Base-by-base conservation (phyloP, 2,113 vertebrate genomes). In the Rattus norvegicus region DNA sequence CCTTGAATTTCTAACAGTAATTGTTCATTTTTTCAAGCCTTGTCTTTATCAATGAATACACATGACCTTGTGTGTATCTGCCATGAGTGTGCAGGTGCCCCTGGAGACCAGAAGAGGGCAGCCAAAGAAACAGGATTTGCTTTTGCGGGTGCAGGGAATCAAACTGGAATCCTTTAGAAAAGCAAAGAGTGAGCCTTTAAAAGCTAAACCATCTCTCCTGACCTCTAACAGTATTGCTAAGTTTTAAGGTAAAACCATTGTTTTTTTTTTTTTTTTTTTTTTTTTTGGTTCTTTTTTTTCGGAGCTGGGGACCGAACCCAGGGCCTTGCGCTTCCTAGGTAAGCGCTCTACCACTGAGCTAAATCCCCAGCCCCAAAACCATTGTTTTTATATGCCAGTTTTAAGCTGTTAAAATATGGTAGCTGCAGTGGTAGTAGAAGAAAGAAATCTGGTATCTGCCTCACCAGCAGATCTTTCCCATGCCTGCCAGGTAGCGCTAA, bases 391-490 rank as follows among this genome's bases (percentile, higher is more conserved):
- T 86, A 24, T 91, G 24, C 72, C 81, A 33, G 49, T 11, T 81
- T 24, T 10, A 91, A 92, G 39, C 12, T 92, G 43, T 43, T 91
- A 89, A 95, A 93, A 30, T 63, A 73, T 63, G 39, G 52, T 63
- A 83, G 33, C 19, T 90, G 81, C 79, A 84, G 89, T 86, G 26
- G 77, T 75, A 17, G 59, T 91, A 30, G 83, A 39, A 2, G 86
- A 81, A 96, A 87, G 69, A 95, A 97, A 77, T 33, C 70, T 94
- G 52, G 16, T 67, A 12, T 93, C 33, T 95, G 49, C 70, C 77
- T 94, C 43, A 85, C 11, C 70, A 72, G 63, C 61, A 54, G 69
- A 47, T 28, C 75, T 95, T 93, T 91, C 8, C 13, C 79, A 76
- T 67, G 59, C 36, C 67, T 91, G 39, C 11, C 69, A 52, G 2